phyloP scores from a whole-genome alignment of 1,140 invertebrate species.

The Trialeurodes vaporariorum region DNA sequence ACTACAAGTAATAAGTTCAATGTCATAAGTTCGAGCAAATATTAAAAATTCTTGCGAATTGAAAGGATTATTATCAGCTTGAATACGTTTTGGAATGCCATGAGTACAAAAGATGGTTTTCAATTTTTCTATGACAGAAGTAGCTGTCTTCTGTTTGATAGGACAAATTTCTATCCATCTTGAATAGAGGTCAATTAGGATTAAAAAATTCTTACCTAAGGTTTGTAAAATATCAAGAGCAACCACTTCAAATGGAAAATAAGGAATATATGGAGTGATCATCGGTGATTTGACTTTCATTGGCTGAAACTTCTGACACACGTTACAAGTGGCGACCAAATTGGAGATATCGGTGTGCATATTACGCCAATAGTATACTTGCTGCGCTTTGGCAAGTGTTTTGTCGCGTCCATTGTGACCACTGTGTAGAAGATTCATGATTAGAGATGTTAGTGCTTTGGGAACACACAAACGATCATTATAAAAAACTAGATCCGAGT shows the following conservation, averaged over 20 bases:
- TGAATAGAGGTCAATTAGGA: slow-evolving; percentile 13
- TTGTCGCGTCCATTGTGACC: slow-evolving; percentile 25
- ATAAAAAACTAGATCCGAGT: too few relatives aligned
- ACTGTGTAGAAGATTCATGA: slow-evolving; percentile 31
- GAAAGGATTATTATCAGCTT: too few relatives aligned
- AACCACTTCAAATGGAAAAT: slow-evolving; percentile 27
- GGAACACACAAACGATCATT: slow-evolving; percentile 30
- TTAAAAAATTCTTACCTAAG: slow-evolving; percentile 10
- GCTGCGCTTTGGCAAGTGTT: slow-evolving; percentile 27
- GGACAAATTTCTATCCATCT: too few relatives aligned
- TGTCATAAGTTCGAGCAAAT: too few relatives aligned
- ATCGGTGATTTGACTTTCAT: slow-evolving; percentile 28
- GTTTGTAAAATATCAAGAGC: slow-evolving; percentile 27
- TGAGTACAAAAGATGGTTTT: too few relatives aligned
- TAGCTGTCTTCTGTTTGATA: too few relatives aligned
- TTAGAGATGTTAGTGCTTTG: slow-evolving; percentile 23
- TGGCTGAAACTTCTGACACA: slow-evolving; percentile 26
- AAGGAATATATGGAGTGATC: slow-evolving; percentile 24
- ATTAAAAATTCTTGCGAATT: too few relatives aligned
- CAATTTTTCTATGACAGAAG: too few relatives aligned
- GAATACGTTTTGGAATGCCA: too few relatives aligned
- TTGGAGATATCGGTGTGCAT: too few relatives aligned
- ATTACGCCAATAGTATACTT: too few relatives aligned
- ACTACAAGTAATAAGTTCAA: too few relatives aligned
- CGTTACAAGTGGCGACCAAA: slow-evolving; percentile 23